Conservation (phyloP, 2,113 vertebrate genomes). For the Nyctereutes procyonoides region DNA sequence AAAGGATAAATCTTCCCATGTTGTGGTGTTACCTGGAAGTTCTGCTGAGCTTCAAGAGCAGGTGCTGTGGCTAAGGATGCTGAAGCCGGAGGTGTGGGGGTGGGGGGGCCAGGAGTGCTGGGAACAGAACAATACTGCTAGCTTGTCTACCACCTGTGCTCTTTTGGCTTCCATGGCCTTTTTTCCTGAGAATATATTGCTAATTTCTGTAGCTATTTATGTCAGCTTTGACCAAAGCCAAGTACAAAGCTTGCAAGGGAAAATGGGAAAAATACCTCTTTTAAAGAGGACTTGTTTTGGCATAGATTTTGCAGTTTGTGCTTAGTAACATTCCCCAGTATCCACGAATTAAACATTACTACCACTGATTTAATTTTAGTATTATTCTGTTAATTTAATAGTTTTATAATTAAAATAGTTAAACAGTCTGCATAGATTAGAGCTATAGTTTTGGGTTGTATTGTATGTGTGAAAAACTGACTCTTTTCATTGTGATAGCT, state of each 20-base stretch:
- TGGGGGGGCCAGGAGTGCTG: neutral
- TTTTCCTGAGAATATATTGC: neutral
- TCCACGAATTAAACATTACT: neutral
- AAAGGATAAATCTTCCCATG: neutral
- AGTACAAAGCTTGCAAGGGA: neutral
- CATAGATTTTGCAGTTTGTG: neutral
- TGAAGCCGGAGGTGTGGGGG: neutral
- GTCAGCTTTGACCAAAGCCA: neutral
- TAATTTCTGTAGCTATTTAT: conserved; percentile 12
- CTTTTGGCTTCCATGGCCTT: neutral
- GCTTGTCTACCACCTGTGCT: neutral
- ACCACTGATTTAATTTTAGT: neutral
- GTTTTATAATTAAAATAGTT: neutral
- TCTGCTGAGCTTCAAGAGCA: neutral
- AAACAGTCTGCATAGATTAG: neutral
- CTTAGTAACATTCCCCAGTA: neutral
- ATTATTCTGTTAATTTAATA: conserved; percentile 19
- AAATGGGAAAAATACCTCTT: neutral
- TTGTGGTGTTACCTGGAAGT: neutral
- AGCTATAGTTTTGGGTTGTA: neutral
- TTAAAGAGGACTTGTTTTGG: neutral
- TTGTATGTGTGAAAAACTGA: neutral
- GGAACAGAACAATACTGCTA: neutral
- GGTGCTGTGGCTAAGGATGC: neutral
- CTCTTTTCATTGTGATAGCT: neutral